Percentiles rank a stretch among this genome's conserved stretches.
These are phyloP conservation scores for Acrobasis repandana DNA, from an alignment of 2,888 invertebrate species.

Conservation along the genomic window DNA sequence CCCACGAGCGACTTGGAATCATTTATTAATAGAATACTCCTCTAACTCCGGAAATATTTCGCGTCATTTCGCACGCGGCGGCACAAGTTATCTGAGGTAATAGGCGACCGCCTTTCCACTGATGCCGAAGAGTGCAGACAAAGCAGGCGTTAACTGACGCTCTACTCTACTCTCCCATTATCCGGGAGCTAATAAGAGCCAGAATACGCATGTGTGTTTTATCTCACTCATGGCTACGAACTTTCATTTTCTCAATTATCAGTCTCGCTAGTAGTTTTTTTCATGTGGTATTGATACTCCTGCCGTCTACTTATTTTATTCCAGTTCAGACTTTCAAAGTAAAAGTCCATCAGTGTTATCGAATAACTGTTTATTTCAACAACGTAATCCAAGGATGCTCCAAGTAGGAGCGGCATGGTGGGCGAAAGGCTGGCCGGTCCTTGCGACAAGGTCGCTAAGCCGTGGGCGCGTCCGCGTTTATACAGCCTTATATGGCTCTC, in stretches of 20 bases:
- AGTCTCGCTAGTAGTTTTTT: too few relatives aligned
- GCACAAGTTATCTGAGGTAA: slow-evolving; percentile 71
- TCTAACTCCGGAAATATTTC: slow-evolving; percentile 83
- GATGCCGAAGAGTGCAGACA: slow-evolving; percentile 35
- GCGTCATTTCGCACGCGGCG: slow-evolving; percentile 77
- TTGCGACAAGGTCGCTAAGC: slow-evolving; percentile 72
- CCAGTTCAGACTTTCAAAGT: neutral
- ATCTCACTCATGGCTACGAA: neutral
- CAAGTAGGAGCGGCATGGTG: slow-evolving; percentile 41
- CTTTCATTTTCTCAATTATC: too few relatives aligned
- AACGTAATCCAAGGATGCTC: slow-evolving; percentile 16
- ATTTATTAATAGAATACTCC: slow-evolving; percentile 82
- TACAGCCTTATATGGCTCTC: slow-evolving; percentile 63
- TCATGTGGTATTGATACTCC: too few relatives aligned
- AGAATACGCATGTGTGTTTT: neutral
- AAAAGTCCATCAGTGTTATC: neutral
- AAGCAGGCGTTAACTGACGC: slow-evolving; percentile 7
- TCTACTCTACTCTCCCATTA: neutral
- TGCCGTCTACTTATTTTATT: too few relatives aligned
- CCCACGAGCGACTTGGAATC: slow-evolving; percentile 78
- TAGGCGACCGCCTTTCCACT: slow-evolving; percentile 37
- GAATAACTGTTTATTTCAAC: slow-evolving; percentile 4
- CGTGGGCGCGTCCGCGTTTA: slow-evolving; percentile 64
- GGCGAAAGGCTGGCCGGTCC: slow-evolving; percentile 72
- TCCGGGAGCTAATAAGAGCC: neutral